Percentiles rank a stretch among this genome's conserved stretches.
Evolutionary conservation across 2,113 vertebrate species (phyloP).

Genomic region (Zapornia atra): DNA sequence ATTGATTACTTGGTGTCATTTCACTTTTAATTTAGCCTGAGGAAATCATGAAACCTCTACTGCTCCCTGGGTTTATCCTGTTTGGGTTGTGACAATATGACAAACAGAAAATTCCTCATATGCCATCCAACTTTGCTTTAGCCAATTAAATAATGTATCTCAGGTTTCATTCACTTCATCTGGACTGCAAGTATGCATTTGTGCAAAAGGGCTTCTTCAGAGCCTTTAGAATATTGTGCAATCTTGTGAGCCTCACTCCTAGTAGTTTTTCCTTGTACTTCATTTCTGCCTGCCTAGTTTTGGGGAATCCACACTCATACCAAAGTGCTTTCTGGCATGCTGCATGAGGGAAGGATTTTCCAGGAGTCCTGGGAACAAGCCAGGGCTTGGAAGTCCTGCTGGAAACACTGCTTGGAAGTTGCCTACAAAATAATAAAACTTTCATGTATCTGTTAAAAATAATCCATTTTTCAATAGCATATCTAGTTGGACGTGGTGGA

Average conservation of each 20-base stretch:
- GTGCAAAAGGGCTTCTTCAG: neutral
- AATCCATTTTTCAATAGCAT: neutral
- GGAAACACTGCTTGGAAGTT: neutral
- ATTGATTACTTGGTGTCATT: no score
- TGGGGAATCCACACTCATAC: neutral
- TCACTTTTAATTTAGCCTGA: no score
- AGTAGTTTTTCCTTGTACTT: neutral
- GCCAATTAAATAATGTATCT: neutral
- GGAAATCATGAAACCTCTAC: no score
- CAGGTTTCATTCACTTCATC: neutral
- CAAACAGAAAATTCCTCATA: neutral
- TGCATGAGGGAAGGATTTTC: conserved; percentile 1
- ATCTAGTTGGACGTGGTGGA: neutral
- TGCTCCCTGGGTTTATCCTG: no score
- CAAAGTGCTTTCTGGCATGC: neutral
- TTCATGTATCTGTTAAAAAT: neutral
- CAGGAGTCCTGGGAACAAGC: neutral
- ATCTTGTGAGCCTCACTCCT: neutral
- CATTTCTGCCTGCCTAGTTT: neutral
- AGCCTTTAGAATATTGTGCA: neutral
- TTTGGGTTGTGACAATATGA: no score
- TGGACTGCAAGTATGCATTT: neutral
- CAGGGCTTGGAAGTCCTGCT: neutral
- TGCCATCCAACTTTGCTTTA: neutral
- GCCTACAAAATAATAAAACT: neutral